Percentiles rank a stretch among this genome's conserved stretches.
These are phyloP conservation scores for Melospiza georgiana DNA, from an alignment of 2,113 vertebrate species.

Conservation along the genomic window DNA sequence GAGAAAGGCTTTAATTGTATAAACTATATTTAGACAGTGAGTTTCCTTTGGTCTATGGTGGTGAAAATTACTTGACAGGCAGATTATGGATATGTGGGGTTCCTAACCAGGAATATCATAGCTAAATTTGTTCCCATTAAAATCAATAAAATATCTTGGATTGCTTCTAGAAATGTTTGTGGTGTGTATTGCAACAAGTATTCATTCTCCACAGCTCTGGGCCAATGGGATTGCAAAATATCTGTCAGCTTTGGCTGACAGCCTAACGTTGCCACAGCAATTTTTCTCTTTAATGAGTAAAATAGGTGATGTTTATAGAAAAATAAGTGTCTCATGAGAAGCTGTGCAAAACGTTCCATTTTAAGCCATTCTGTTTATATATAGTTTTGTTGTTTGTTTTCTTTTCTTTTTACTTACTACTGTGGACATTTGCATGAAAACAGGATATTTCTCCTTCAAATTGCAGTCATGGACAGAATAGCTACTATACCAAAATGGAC, in stretches of 20 bases:
- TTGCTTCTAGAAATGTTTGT: slow-evolving; percentile 9
- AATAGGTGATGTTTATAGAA: slow-evolving; percentile 61
- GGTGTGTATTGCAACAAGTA: not conserved
- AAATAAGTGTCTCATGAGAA: slow-evolving; percentile 50
- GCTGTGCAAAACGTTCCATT: slow-evolving; percentile 54
- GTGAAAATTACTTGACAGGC: not conserved
- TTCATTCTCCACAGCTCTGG: not conserved
- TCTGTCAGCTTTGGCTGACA: slow-evolving; percentile 38
- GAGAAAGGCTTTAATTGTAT: not conserved
- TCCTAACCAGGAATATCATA: not conserved
- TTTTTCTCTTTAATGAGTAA: slow-evolving; percentile 61
- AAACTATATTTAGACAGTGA: not conserved
- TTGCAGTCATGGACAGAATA: slow-evolving; percentile 55
- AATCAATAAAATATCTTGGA: slow-evolving; percentile 30
- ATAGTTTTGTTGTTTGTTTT: slow-evolving; percentile 68
- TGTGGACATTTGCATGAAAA: slow-evolving; percentile 66
- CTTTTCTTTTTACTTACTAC: slow-evolving; percentile 61
- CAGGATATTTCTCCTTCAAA: slow-evolving; percentile 65
- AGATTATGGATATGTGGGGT: not conserved
- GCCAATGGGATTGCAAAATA: slow-evolving; percentile 52
- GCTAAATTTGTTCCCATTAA: slow-evolving; percentile 21
- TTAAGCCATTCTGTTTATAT: slow-evolving; percentile 62
- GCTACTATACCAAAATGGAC: slow-evolving; percentile 31
- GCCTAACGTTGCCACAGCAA: slow-evolving; percentile 18
- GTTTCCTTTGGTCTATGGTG: not conserved